phyloP scores from a whole-genome alignment of 2,888 invertebrate genomes.

The Gnatocerus cornutus region DNA sequence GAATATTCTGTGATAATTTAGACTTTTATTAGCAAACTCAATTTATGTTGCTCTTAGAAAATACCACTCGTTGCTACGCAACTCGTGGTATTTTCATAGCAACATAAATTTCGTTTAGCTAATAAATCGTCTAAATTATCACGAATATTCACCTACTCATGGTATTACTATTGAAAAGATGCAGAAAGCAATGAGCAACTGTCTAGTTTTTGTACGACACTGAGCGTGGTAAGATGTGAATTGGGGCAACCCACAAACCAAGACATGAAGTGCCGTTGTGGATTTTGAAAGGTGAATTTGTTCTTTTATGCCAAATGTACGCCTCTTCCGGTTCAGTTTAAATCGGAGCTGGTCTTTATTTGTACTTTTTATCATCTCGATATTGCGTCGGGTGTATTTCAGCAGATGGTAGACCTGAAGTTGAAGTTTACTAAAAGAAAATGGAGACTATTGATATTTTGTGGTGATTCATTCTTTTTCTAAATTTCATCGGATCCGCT shows the following conservation, averaged over 20 bases:
- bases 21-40: too few species aligned
- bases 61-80: too few species aligned
- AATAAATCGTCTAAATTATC: too few species aligned
- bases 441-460: conserved; percentile 28
- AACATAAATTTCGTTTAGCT: too few species aligned
- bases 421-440: conserved; percentile 26
- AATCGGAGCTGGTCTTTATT: conserved; percentile 49
- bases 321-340: conserved; percentile 51
- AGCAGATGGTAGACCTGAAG: conserved; percentile 44
- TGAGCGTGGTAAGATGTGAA: conserved; percentile 26
- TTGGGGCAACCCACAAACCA: conserved; percentile 46
- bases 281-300: conserved; percentile 47
- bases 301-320: conserved; percentile 49
- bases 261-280: conserved; percentile 47
- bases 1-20: too few species aligned
- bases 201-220: conserved; percentile 22
- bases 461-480: conserved; percentile 33
- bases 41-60: too few species aligned
- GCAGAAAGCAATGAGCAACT: neutral
- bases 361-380: conserved; percentile 46
- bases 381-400: conserved; percentile 29
- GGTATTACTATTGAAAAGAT: too few species aligned
- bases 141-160: too few species aligned
- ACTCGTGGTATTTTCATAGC: too few species aligned
- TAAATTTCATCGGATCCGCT: conserved; percentile 40